Conservation (phyloP, 2,888 invertebrate species). For the Epirrita christyi region DNA sequence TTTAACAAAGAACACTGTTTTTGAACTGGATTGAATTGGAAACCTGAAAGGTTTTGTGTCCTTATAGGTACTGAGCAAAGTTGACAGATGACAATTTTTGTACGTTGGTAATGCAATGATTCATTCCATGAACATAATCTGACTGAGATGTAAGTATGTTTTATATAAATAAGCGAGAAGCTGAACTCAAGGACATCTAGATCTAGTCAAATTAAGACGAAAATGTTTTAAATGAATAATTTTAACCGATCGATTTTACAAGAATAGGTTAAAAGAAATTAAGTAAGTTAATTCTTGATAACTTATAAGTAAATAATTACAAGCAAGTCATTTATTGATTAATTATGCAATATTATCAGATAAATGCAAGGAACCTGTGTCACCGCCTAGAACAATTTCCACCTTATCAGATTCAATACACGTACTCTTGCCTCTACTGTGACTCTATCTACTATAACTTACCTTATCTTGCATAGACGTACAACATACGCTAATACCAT, state of each 20-base stretch:
- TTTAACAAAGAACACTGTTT: constrained; percentile 2
- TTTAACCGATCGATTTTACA: no score
- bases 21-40: constrained; percentile 8
- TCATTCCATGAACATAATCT: constrained; percentile 46
- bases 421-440: no score
- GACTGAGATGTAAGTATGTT: no score
- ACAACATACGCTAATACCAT: constrained; percentile 21
- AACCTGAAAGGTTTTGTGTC: not conserved
- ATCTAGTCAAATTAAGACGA: constrained; percentile 2
- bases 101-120: constrained; percentile 49
- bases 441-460: not conserved
- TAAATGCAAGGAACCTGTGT: no score
- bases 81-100: constrained; percentile 15
- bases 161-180: constrained; percentile 9
- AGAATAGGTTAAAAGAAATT: no score
- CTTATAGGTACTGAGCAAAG: not conserved
- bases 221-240: no score
- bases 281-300: no score
- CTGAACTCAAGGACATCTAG: constrained; percentile 22
- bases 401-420: constrained; percentile 1
- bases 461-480: constrained; percentile 27
- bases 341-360: no score
- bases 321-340: no score
- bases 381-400: no score
- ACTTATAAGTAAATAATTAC: no score